These are phyloP conservation scores for Heliconius nattereri DNA, from an alignment of 1,140 invertebrate species.

Conservation along the genomic window DNA sequence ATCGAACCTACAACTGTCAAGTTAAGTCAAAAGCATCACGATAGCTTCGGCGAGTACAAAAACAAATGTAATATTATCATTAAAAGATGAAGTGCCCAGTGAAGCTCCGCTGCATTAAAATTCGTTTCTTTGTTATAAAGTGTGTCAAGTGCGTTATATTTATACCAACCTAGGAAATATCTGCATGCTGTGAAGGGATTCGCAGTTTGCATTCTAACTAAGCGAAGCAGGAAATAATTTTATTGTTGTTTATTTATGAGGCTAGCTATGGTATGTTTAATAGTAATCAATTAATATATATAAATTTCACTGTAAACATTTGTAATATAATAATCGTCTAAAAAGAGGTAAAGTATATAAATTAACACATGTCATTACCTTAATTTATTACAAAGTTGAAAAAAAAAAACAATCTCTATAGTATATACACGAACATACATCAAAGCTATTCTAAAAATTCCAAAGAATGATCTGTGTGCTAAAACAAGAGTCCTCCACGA, in stretches of 20 bases:
- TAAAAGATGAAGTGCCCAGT: neutral
- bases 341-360: no score
- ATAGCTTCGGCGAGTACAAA: neutral
- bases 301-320: no score
- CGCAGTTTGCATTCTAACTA: constrained; percentile 18
- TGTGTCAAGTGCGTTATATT: constrained; percentile 60
- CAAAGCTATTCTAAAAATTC: neutral
- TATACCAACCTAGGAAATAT: constrained; percentile 6
- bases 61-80: neutral
- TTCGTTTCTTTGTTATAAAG: constrained; percentile 59
- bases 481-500: neutral
- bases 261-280: neutral
- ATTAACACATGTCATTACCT: no score
- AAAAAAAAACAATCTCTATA: no score
- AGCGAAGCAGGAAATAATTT: constrained; percentile 3
- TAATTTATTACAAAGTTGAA: no score
- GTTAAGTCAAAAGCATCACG: neutral
- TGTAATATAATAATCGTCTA: no score
- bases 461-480: neutral
- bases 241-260: neutral
- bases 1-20: neutral
- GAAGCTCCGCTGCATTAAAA: constrained; percentile 31
- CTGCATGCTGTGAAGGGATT: constrained; percentile 15
- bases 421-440: no score
- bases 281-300: no score